Evolutionary conservation across 2,888 invertebrate genomes (phyloP).

Genomic region (Drosophila buzzatii): DNA sequence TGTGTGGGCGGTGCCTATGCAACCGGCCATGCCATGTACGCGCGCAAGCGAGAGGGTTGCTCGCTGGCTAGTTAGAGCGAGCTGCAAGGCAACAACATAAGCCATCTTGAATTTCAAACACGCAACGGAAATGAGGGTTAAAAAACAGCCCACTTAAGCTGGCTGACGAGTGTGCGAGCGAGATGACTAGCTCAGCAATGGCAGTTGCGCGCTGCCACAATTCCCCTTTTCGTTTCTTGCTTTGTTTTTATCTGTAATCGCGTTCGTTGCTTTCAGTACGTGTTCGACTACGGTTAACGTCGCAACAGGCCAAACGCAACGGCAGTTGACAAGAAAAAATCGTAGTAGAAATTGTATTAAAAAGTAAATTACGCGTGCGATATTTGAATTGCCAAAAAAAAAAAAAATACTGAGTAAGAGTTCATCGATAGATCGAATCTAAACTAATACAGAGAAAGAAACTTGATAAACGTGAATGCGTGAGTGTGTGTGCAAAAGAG

Average conservation of each 20-base stretch:
- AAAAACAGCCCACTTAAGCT: conserved; percentile 24
- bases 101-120: conserved; percentile 80
- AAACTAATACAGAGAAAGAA: conserved; percentile 10
- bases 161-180: conserved; percentile 37
- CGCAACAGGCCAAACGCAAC: conserved; percentile 65
- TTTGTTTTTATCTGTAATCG: conserved; percentile 68
- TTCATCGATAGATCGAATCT: conserved; percentile 27
- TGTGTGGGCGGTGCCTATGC: conserved; percentile 62
- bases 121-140: conserved; percentile 76
- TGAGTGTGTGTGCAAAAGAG: conserved; percentile 10
- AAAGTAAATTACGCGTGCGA: conserved; percentile 37
- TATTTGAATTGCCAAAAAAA: conserved; percentile 9
- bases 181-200: conserved; percentile 34
- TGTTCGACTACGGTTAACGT: conserved; percentile 65
- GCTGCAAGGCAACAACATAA: conserved; percentile 47
- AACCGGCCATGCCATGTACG: conserved; percentile 29
- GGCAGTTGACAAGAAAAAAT: conserved; percentile 48
- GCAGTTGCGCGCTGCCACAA: conserved; percentile 14
- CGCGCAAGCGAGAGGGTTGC: conserved; percentile 38
- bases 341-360: conserved; percentile 15
- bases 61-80: conserved; percentile 22
- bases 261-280: conserved; percentile 69
- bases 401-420: conserved; percentile 18
- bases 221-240: conserved; percentile 38
- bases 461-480: conserved; percentile 15